Evolutionary conservation across 1,140 invertebrate genomes (phyloP), one percentile per base, ranked within the genome.

Genomic region (Drosophila mauritiana): DNA sequence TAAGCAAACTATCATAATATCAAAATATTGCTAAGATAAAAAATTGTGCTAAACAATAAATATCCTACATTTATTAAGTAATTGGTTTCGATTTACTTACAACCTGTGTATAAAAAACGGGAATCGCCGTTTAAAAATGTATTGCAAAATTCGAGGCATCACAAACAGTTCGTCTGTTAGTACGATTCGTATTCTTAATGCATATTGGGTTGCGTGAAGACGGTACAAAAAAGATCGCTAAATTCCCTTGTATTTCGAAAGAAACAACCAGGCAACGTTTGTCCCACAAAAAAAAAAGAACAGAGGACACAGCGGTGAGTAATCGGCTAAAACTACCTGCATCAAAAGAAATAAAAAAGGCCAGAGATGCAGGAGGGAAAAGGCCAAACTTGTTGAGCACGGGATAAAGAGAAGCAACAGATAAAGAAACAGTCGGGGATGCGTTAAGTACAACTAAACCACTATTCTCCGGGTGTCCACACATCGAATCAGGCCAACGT

Each of bases 61-160:
- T 20, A 20, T 20, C 20, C 0, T 20, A 20, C 20, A 57, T 55
- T 46, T 49, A 74, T 76, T 81, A 81, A 81, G 78, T 81, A 81
- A 78, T 79, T 75, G 57, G 72, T 79, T 67, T 58, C 70, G 27
- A 36, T 53, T 58, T 76, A 75, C 65, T 74, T 79, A 83, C 80
- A 83, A 84, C 80, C 80, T 61, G 61, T 79, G 46, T 64, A 39
- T 65, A 37, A 43, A 34, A 46, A 46, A 25, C 31, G 49, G 49
- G 49, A 25, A 43, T 1, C 17, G n/a, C 13, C 20, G n/a, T 8
- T n/a, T n/a, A 8, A n/a, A 6, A 42, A 12, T 25, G 39, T 53
- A 53, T 39, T 27, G 15, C 51, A 54, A 63, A 58, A 67, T 49
- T 70, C 37, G 52, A 36, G 53, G 64, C 68, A 49, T 70, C 51